Conservation (phyloP, 2,113 vertebrate genomes). For the Furnarius figulus region DNA sequence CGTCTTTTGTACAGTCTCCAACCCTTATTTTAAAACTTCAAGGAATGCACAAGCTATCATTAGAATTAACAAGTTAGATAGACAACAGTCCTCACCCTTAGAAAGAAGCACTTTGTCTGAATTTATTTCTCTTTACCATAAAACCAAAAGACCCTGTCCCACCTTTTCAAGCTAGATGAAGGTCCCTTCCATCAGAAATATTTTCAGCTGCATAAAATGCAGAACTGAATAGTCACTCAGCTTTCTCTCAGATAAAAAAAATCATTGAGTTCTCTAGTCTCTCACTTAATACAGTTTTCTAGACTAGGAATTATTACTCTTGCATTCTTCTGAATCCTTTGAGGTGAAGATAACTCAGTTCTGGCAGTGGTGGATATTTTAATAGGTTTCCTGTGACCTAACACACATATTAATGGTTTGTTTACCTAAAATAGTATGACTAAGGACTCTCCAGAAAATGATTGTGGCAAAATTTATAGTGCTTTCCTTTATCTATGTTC, state of each 20-base stretch:
- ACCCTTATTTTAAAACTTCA: background rate
- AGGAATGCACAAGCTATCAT: background rate
- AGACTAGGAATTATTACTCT: background rate
- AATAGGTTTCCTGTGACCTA: background rate
- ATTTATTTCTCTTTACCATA: background rate
- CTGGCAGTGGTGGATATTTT: background rate
- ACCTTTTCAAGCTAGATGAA: background rate
- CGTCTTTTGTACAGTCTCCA: background rate
- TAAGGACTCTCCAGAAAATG: background rate
- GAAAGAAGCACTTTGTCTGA: accelerated
- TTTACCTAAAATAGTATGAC: background rate
- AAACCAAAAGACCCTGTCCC: background rate
- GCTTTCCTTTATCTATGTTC: background rate
- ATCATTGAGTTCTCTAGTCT: background rate
- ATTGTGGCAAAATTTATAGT: background rate
- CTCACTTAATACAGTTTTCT: background rate
- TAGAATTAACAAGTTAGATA: background rate
- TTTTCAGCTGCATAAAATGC: background rate
- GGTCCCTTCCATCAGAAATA: background rate
- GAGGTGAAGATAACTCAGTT: background rate
- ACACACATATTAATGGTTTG: background rate
- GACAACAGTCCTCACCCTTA: background rate
- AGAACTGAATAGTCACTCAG: background rate
- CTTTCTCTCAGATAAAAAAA: background rate
- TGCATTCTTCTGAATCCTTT: background rate